Evolutionary conservation across 2,113 vertebrate genomes (phyloP).

Genomic region (Chionis minor): DNA sequence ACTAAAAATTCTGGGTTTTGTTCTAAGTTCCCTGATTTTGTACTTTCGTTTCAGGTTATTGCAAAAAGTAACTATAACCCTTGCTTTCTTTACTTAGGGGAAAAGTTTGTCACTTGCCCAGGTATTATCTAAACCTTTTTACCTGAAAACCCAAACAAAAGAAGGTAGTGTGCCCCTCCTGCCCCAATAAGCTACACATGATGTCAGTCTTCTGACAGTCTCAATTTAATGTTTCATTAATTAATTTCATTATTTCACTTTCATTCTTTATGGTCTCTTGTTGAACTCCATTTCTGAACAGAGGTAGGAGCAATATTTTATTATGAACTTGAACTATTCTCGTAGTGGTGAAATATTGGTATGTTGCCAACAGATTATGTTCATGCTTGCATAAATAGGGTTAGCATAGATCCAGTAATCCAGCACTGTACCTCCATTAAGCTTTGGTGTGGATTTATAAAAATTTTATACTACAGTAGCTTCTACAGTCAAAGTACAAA

Average conservation of each 20-base stretch:
- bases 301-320: background rate
- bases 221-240: background rate
- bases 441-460: constrained; percentile 4
- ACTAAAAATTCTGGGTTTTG: background rate
- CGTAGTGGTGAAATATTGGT: background rate
- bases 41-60: background rate
- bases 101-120: background rate
- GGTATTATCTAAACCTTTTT: background rate
- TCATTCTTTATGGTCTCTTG: background rate
- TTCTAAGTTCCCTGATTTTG: background rate
- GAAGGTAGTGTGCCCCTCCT: too few species aligned
- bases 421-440: background rate
- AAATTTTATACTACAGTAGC: background rate
- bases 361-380: background rate
- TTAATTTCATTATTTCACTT: background rate
- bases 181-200: background rate
- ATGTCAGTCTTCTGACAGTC: background rate
- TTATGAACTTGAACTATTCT: background rate
- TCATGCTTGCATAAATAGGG: constrained; percentile 9
- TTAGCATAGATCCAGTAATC: constrained; percentile 39
- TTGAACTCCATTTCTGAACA: background rate
- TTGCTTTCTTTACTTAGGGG: background rate
- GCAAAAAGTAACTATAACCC: background rate
- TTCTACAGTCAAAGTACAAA: background rate
- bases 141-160: background rate